Evolutionary conservation across 1,140 invertebrate genomes (phyloP).

Genomic region (Dreissena polymorpha): DNA sequence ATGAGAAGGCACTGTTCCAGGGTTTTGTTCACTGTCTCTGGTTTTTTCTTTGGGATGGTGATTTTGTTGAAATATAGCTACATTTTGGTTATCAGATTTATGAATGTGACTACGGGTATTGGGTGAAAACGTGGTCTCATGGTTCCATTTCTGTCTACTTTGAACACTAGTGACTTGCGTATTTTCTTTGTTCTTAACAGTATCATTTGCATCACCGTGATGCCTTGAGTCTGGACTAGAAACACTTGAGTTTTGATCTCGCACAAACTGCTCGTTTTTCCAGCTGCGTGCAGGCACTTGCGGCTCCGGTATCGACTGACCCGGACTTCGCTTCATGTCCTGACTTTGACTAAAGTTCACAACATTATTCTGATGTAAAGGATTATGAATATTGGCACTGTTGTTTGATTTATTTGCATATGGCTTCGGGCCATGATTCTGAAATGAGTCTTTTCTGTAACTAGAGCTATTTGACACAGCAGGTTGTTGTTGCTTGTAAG

Average conservation of each 20-base stretch:
- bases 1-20: too few species aligned
- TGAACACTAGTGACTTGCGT: constrained; percentile 33
- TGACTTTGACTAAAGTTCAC: constrained; percentile 15
- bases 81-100: constrained; percentile 44
- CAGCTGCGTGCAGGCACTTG: constrained; percentile 38
- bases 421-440: constrained; percentile 33
- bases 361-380: constrained; percentile 32
- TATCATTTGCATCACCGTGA: constrained; percentile 4
- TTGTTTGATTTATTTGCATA: constrained; percentile 55
- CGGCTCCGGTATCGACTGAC: constrained; percentile 41
- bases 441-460: constrained; percentile 46
- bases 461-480: constrained; percentile 13
- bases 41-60: constrained; percentile 1
- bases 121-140: constrained; percentile 44
- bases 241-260: constrained; percentile 40
- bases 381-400: constrained; percentile 46
- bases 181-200: constrained; percentile 44
- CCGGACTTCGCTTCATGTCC: constrained; percentile 9
- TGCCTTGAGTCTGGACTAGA: constrained; percentile 42
- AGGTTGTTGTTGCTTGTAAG: constrained; percentile 33
- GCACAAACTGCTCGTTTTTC: constrained; percentile 31
- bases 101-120: constrained; percentile 13
- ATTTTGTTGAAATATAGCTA: constrained; percentile 28
- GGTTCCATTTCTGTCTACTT: constrained; percentile 44
- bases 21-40: not conserved